Evolutionary conservation across 1,140 invertebrate species (phyloP).

Genomic region (Papilio machaon): DNA sequence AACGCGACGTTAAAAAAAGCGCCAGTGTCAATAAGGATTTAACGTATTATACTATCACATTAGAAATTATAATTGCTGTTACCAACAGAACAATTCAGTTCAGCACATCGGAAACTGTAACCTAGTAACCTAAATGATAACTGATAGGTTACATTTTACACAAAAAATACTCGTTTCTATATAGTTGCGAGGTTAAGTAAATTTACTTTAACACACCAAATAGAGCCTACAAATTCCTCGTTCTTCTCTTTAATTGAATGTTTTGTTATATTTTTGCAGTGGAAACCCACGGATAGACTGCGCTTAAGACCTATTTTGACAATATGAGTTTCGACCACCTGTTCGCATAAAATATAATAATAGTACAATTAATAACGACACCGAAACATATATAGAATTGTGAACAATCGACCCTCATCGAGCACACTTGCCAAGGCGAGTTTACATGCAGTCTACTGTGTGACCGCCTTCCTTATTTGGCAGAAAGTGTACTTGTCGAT

Average conservation of each 20-base stretch:
- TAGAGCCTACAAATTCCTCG: not conserved
- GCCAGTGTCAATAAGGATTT: too few relatives aligned
- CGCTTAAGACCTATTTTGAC: not conserved
- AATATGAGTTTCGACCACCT: slow-evolving; percentile 3
- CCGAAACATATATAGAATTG: slow-evolving; percentile 14
- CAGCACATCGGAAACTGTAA: not conserved
- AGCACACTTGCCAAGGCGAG: slow-evolving; percentile 29
- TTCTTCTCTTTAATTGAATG: not conserved
- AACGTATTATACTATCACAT: not conserved
- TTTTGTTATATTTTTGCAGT: too few relatives aligned
- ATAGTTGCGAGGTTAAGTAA: not conserved
- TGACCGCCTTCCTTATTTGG: slow-evolving; percentile 25
- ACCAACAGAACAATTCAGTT: not conserved
- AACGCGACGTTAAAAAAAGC: too few relatives aligned
- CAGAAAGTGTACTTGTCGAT: not conserved
- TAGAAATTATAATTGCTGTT: not conserved
- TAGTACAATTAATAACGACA: slow-evolving; percentile 28
- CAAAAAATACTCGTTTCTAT: not conserved
- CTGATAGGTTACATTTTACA: not conserved
- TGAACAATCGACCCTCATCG: slow-evolving; percentile 28
- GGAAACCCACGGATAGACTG: not conserved
- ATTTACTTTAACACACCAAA: not conserved
- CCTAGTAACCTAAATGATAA: not conserved
- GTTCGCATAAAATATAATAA: slow-evolving; percentile 34
- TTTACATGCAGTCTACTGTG: not conserved